A percentile compares a stretch with the other conserved stretches of the same genome.
Conservation (phyloP, 2,888 invertebrate genomes). For the Epistrophe eligans region DNA sequence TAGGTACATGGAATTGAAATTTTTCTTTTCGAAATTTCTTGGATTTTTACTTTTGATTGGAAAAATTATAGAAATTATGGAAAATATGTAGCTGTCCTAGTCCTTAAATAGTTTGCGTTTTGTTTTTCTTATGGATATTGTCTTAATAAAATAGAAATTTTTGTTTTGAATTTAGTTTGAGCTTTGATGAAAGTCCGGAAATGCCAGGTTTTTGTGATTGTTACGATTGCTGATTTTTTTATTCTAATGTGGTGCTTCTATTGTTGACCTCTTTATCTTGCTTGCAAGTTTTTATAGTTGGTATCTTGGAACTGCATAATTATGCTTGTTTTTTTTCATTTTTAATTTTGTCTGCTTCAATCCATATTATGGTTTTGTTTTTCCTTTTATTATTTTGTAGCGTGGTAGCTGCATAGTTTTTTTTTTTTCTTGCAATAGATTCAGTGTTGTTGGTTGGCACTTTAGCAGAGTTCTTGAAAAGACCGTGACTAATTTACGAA, state of each 20-base stretch:
- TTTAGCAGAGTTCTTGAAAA: conserved; percentile 50
- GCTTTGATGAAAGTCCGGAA: conserved; percentile 34
- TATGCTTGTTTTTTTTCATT: conserved; percentile 27
- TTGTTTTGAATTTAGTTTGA: conserved; percentile 6
- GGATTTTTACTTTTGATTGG: conserved; percentile 6
- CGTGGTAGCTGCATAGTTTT: conserved; percentile 6
- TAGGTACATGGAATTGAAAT: conserved; percentile 60
- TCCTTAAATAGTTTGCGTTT: neutral
- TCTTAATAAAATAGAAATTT: neutral
- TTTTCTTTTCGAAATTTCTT: conserved; percentile 46
- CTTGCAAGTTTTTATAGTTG: conserved; percentile 21
- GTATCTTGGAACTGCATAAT: conserved; percentile 37
- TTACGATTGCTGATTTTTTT: conserved; percentile 32
- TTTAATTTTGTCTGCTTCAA: conserved; percentile 10
- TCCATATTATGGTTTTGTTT: conserved; percentile 15
- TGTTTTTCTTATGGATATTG: neutral
- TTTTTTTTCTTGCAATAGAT: conserved; percentile 12
- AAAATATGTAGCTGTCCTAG: conserved; percentile 12
- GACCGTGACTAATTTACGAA: conserved; percentile 67
- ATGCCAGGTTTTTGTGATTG: conserved; percentile 43
- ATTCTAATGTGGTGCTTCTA: conserved; percentile 52
- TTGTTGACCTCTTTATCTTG: conserved; percentile 69
- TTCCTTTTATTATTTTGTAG: conserved; percentile 10
- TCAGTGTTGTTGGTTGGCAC: conserved; percentile 2
- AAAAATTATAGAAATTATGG: neutral